Evolutionary conservation across 2,888 invertebrate species (phyloP), one percentile per base, ranked within the genome.

Genomic region (Liposcelis brunnea): DNA sequence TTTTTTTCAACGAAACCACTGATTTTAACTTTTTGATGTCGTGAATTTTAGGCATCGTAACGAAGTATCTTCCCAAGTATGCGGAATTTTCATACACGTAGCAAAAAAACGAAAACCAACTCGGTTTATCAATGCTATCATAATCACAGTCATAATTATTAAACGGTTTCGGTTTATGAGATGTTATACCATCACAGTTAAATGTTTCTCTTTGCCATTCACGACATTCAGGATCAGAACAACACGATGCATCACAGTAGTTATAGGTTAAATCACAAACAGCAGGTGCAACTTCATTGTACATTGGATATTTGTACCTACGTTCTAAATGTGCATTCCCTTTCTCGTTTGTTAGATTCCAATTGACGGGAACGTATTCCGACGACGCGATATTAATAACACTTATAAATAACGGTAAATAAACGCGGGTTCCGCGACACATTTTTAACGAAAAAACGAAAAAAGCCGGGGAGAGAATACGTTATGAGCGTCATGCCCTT

Each of bases 221-320:
- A 2, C 45, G 35, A 38, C 50, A 50, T 42, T 49, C 50, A 47
- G 48, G 34, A 40, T 51, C 51, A 42, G 36, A 36, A 34, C 51
- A 51, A 31, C 51, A 51, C 5, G 43, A 21, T 3, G 47, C n/a
- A 44, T 51, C 51, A 42, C 51, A 51, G 14, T 19, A 33, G 18
- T 37, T 19, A 11, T 42, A 45, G 1, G 45, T 47, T 10, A 51
- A 38, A 43, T 51, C 51, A 34, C 51, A 51, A 6, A 42, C n/a
- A 2, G 49, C 36, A 1, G 16, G 12, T 5, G 44, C n/a, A 10
- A 40, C 31, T 3, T 35, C 42, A 19, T 21, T 36, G 14, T 38
- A 42, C 8, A 43, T 36, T 2, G 34, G 37, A n/a, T 32, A 19
- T 18, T 21, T 16, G 18, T 47, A 47, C 8, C 11, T 12, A 14